These are phyloP conservation scores for Lineus longissimus DNA, from an alignment of 1,140 invertebrate species.

Conservation along the genomic window DNA sequence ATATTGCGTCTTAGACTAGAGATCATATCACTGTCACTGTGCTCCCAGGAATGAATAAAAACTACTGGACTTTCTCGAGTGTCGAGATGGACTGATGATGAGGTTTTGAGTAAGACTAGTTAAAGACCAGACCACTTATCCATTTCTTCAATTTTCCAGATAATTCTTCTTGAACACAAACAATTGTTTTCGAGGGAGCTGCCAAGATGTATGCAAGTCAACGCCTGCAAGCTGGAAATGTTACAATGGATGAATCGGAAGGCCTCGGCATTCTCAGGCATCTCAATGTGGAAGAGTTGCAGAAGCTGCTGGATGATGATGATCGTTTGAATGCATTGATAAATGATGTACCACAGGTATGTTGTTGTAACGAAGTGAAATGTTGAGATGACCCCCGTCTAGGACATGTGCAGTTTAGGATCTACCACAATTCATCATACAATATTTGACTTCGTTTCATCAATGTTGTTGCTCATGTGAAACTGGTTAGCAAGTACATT, in stretches of 20 bases:
- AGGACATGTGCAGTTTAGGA: background rate
- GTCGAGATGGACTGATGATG: too few relatives aligned
- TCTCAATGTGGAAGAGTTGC: conserved; percentile 70
- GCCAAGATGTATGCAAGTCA: too few relatives aligned
- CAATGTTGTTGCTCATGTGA: background rate
- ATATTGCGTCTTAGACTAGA: too few relatives aligned
- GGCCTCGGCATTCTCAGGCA: conserved; percentile 59
- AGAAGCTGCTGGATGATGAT: conserved; percentile 79
- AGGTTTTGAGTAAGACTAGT: too few relatives aligned
- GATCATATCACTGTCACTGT: too few relatives aligned
- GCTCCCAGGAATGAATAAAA: too few relatives aligned
- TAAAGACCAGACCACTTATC: too few relatives aligned
- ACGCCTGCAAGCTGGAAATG: too few relatives aligned
- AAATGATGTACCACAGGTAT: conserved; percentile 73
- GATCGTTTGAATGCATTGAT: conserved; percentile 75
- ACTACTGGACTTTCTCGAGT: too few relatives aligned
- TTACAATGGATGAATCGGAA: conserved; percentile 43
- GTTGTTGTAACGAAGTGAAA: conserved; percentile 14
- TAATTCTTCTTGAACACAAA: too few relatives aligned
- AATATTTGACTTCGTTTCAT: background rate
- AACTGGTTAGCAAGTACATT: background rate
- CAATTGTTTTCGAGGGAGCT: too few relatives aligned
- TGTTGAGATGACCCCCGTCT: background rate
- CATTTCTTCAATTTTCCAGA: too few relatives aligned
- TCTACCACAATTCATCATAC: background rate